A percentile compares a stretch with the other conserved stretches of the same genome.
Conservation (phyloP, 1,140 invertebrate species). For the Leptinotarsa undecemlineata region DNA sequence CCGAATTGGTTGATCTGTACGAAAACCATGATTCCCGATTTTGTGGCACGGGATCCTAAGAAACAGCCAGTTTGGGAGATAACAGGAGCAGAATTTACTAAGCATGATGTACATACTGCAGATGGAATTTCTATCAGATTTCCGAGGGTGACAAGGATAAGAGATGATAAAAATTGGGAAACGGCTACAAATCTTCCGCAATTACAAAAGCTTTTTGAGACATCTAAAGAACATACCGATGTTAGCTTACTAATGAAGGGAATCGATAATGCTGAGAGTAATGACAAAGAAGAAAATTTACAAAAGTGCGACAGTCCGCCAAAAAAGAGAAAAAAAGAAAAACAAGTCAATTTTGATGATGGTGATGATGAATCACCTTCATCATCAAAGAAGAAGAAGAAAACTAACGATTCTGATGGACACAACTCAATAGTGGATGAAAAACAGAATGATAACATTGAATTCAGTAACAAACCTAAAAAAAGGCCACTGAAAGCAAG, state of each 20-base stretch:
- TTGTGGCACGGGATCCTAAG: conserved; percentile 81
- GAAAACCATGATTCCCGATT: conserved; percentile 85
- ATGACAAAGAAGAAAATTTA: conserved; percentile 29
- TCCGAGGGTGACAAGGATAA: conserved; percentile 82
- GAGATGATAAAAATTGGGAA: conserved; percentile 83
- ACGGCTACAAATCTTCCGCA: conserved; percentile 80
- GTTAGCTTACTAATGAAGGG: conserved; percentile 63
- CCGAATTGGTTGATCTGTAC: conserved; percentile 84
- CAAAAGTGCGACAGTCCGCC: conserved; percentile 27
- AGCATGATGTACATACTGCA: conserved; percentile 85
- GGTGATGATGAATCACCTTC: neutral
- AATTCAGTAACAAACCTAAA: neutral
- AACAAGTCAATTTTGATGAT: neutral
- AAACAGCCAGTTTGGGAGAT: conserved; percentile 92
- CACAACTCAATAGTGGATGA: neutral
- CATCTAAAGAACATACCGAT: conserved; percentile 71
- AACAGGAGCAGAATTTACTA: conserved; percentile 88
- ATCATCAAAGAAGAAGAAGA: conserved; percentile 6
- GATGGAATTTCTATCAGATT: conserved; percentile 91
- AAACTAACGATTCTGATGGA: conserved; percentile 7
- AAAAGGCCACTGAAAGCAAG: neutral
- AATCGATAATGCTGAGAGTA: conserved; percentile 52
- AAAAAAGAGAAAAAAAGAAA: conserved; percentile 25
- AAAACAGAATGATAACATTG: neutral
- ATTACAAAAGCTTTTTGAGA: conserved; percentile 67